phyloP scores from a whole-genome alignment of 1,140 invertebrate species.

The Papilio helenus region DNA sequence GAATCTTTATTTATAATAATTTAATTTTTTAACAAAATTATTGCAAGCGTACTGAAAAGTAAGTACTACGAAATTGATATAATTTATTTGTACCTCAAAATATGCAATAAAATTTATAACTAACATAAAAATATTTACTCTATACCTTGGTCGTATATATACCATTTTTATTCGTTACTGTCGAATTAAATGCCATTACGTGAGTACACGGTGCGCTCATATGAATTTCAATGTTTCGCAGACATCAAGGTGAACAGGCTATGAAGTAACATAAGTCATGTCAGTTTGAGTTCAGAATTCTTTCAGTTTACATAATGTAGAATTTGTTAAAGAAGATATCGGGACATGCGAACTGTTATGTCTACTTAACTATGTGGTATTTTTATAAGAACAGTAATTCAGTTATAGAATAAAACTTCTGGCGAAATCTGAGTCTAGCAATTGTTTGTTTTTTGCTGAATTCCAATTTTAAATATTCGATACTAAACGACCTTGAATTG shows the following conservation, averaged over 20 bases:
- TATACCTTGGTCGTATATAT: slow-evolving; percentile 29
- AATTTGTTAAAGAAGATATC: neutral
- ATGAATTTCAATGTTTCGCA: slow-evolving; percentile 26
- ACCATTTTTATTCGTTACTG: slow-evolving; percentile 31
- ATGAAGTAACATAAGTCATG: slow-evolving; percentile 15
- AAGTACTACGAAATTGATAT: too few species aligned
- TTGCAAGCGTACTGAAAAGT: too few species aligned
- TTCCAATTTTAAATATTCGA: neutral
- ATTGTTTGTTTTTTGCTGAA: too few species aligned
- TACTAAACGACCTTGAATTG: neutral
- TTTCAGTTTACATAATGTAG: neutral
- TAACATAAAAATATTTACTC: slow-evolving; percentile 30
- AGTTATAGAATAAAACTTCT: too few species aligned
- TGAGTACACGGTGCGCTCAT: slow-evolving; percentile 16
- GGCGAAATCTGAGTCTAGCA: too few species aligned
- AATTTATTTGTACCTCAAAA: neutral
- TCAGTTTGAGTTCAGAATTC: neutral
- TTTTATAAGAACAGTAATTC: too few species aligned
- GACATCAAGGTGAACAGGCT: slow-evolving; percentile 16
- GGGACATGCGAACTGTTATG: neutral
- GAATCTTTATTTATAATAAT: too few species aligned
- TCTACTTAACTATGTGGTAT: too few species aligned
- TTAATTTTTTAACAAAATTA: too few species aligned
- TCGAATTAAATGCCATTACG: slow-evolving; percentile 32
- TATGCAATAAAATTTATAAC: slow-evolving; percentile 29